These are phyloP conservation scores for Mythimna lalbum DNA, from an alignment of 2,888 invertebrate species.

Conservation along the genomic window DNA sequence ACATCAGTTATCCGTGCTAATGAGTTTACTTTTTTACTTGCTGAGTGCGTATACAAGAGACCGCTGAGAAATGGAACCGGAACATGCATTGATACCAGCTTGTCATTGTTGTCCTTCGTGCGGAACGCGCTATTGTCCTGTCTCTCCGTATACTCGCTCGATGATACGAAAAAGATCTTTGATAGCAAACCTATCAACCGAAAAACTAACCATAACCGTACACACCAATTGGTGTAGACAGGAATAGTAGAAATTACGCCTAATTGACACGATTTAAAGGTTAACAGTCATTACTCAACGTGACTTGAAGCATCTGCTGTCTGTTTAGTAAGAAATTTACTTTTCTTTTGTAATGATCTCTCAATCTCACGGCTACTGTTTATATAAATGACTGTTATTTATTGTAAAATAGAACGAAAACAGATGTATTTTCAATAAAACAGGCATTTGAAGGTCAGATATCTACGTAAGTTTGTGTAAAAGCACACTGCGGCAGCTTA, in stretches of 20 bases:
- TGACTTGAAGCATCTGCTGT: slow-evolving; percentile 50
- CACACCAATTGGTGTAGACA: slow-evolving; percentile 26
- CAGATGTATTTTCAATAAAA: slow-evolving; percentile 47
- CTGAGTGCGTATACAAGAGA: slow-evolving; percentile 38
- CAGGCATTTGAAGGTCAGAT: slow-evolving; percentile 48
- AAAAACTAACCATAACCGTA: slow-evolving; percentile 31
- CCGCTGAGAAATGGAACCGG: slow-evolving; percentile 67
- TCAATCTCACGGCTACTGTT: slow-evolving; percentile 44
- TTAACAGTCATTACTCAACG: slow-evolving; percentile 53
- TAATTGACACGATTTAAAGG: slow-evolving; percentile 57
- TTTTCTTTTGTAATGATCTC: slow-evolving; percentile 49
- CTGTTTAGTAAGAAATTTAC: slow-evolving; percentile 35
- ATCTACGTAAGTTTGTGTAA: slow-evolving; percentile 38
- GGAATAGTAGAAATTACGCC: slow-evolving; percentile 35
- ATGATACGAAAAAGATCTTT: slow-evolving; percentile 52
- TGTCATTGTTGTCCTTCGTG: slow-evolving; percentile 81
- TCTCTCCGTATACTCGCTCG: slow-evolving; percentile 56
- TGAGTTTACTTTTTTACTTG: slow-evolving; percentile 50
- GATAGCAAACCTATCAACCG: slow-evolving; percentile 46
- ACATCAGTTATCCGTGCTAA: slow-evolving; percentile 41
- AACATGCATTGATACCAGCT: slow-evolving; percentile 68
- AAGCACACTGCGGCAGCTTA: slow-evolving; percentile 48
- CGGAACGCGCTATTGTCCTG: slow-evolving; percentile 77
- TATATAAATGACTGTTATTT: slow-evolving; percentile 44
- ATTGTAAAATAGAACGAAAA: slow-evolving; percentile 43